These are phyloP conservation scores for Oreochromis grahami DNA, from an alignment of 2,797 vertebrate genomes.

Conservation along the genomic window DNA sequence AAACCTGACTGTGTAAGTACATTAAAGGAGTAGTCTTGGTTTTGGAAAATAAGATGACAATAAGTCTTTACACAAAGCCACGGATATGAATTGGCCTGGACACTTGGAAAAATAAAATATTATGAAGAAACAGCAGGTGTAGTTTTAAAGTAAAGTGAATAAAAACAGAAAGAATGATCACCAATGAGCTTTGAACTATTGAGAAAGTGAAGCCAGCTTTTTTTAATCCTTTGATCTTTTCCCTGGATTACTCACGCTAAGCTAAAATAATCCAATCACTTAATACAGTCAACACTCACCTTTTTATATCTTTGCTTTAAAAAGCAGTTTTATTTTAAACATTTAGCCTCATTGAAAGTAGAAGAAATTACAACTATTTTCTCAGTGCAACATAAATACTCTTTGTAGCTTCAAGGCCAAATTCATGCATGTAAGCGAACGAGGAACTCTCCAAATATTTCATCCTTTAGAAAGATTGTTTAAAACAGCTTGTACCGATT, in stretches of 20 bases:
- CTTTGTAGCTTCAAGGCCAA: background rate
- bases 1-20: background rate
- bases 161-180: background rate
- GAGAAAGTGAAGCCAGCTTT: background rate
- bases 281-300: background rate
- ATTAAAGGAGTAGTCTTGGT: background rate
- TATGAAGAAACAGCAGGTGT: background rate
- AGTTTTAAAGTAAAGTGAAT: background rate
- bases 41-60: background rate
- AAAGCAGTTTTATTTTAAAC: background rate
- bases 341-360: background rate
- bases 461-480: background rate
- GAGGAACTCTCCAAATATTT: background rate
- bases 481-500: background rate
- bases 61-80: background rate
- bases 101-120: background rate
- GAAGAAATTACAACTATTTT: background rate
- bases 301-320: background rate
- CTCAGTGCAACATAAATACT: background rate
- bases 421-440: background rate
- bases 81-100: background rate
- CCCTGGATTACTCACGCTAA: background rate
- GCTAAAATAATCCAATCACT: background rate
- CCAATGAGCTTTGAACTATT: background rate
- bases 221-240: background rate